Evolutionary conservation across 2,888 invertebrate species (phyloP), one percentile per base, ranked within the genome.

Genomic region (Cheiracanthium punctorium): DNA sequence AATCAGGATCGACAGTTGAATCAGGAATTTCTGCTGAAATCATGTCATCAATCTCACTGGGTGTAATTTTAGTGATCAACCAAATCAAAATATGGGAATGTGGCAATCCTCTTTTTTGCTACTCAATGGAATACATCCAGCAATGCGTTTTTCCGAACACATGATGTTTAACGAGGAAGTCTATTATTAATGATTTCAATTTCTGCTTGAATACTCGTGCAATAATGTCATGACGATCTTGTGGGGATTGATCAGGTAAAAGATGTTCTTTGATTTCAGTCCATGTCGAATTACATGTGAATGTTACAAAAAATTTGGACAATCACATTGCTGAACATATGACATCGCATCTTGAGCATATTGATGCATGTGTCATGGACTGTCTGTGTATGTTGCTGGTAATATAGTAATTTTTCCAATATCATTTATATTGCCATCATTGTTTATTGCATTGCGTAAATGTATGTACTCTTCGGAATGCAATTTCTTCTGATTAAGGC

Each of bases 201-300:
- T 91, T 91, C 48, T 88, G 82, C 0, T 88, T 58, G 85, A 91
- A 91, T 0, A 89, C 32, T 89, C 90, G 48, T 89, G 77, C 72
- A 4, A 71, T 84, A 20, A 48, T 17, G 80, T 91, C 91, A 43
- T 89, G 91, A 4, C 90, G 52, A 82, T 90, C 89, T 30, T 29
- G 12, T 30, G 48, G 12, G 10, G 48, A n/a, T 52, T 76, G 65
- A 14, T 41, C 67, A 41, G 67, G 10, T 29, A 41, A 29, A 1
- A 20, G 48, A 64, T 8, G 5, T 64, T 73, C 73, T 48, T 73
- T 73, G 24, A 71, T 73, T 52, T 73, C 30, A 52, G 2, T 5
- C 30, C 67, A 8, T 88, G 14, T 7, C 80, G 64, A 28, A 90
- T 88, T 52, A 30, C 52, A 52, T 14, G 52, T 29, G 20, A 73